Evolutionary conservation across 1,140 invertebrate genomes (phyloP).

Genomic region (Formica exsecta): DNA sequence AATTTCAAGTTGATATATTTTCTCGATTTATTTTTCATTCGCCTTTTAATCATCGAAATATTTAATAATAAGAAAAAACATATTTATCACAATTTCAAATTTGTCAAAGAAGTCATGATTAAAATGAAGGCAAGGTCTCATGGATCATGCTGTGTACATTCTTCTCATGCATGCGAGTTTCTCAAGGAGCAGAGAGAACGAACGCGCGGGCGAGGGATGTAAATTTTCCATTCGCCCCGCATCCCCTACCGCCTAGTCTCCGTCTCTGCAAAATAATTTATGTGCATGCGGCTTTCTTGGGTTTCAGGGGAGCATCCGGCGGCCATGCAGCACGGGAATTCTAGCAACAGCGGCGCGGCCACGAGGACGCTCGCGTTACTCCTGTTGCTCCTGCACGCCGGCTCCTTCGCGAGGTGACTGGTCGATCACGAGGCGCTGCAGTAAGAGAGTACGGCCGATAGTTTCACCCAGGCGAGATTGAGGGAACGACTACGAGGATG

Average conservation of each 20-base stretch:
- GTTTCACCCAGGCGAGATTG: constrained; percentile 54
- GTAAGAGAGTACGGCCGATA: constrained; percentile 56
- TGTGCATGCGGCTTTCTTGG: constrained; percentile 44
- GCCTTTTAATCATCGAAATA: not conserved
- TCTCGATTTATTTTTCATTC: not conserved
- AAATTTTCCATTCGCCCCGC: constrained; percentile 54
- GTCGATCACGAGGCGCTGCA: constrained; percentile 70
- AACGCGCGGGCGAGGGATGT: constrained; percentile 14
- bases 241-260: constrained; percentile 13
- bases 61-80: not conserved
- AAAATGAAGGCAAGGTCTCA: not conserved
- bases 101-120: not conserved
- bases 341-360: constrained; percentile 85
- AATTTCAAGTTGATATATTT: not conserved
- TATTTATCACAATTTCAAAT: not conserved
- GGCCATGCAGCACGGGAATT: constrained; percentile 89
- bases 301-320: constrained; percentile 88
- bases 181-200: not conserved
- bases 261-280: constrained; percentile 60
- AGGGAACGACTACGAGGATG: constrained; percentile 23
- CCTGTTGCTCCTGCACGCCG: constrained; percentile 81
- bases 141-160: not conserved
- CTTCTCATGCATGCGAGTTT: constrained; percentile 32
- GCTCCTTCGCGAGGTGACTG: constrained; percentile 84
- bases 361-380: constrained; percentile 82